Base-by-base conservation (phyloP, 2,888 invertebrate genomes). In the Myathropa florea region DNA sequence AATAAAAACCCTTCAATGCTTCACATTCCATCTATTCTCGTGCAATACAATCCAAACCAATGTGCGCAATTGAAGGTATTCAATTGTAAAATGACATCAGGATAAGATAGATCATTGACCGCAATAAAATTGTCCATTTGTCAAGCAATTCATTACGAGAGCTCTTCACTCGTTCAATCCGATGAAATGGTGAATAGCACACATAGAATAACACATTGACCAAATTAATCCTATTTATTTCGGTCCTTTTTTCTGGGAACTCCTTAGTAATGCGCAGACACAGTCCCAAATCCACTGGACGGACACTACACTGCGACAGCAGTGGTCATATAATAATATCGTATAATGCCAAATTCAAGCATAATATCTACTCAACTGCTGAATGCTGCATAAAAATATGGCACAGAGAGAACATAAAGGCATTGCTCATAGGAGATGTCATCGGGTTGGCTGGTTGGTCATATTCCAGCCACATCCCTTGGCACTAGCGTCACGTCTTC, bases 401-500 rank as follows among this genome's bases (percentile, higher is more conserved):
- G 30, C 36, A 39, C 70, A 53, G 60, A 60, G 53, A 55, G 60
- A 2, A 10, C 57, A 70, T 64, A 70, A 64, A 63, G 53, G 33
- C 61, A 39, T 24, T 59, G 79, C 79, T 79, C 33, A 60, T 76
- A 70, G 36, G 26, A 71, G 76, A 65, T 67, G 67, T 82, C 82
- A 77, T 77, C 64, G 68, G 63, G 72, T 36, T 67, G 36, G 57
- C 71, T 65, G 71, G 64, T 68, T 46, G 60, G 60, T 26, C 21
- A 70, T 26, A 55, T 21, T 26, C 26, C 24, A 57, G 67, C 55
- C 61, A 68, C 63, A 46, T 63, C 81, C 63, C 57, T 67, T 67
- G n/a, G 53, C 59, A 71, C 57, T 76, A 76, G 53, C 63, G 67
- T 77, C 84, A 85, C 81, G 84, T 85, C 76, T 57, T 57, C 30